These are phyloP conservation scores for Trachops cirrhosus DNA, from an alignment of 2,797 vertebrate genomes.

Conservation along the genomic window DNA sequence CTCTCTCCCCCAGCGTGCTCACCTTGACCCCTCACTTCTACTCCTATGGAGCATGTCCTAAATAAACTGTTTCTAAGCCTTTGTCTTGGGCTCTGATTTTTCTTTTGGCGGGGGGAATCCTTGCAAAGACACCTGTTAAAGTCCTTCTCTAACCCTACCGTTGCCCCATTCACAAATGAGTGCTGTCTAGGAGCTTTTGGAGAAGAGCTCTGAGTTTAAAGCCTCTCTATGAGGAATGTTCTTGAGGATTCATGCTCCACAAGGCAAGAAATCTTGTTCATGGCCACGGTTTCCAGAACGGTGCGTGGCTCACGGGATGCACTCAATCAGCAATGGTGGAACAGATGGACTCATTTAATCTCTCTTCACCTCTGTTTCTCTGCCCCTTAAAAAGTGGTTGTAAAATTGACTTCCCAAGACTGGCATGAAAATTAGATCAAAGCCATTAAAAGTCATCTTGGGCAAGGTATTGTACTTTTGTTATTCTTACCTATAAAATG, in stretches of 20 bases:
- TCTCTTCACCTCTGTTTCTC: not conserved
- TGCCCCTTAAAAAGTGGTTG: not conserved
- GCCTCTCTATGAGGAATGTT: not conserved
- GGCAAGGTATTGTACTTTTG: not conserved
- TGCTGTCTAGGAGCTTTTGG: not conserved
- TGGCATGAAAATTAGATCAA: not conserved
- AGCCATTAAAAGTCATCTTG: not conserved
- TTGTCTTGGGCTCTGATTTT: not conserved
- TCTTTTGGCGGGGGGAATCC: not conserved
- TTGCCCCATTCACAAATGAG: not conserved
- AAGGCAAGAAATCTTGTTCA: not conserved
- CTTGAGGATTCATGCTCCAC: not conserved
- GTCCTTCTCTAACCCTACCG: not conserved
- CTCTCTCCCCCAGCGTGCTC: accelerated
- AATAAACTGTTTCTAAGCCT: not conserved
- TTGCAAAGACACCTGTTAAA: not conserved
- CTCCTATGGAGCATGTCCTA: not conserved
- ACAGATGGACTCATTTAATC: not conserved
- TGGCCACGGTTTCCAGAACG: not conserved
- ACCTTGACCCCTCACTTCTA: not conserved
- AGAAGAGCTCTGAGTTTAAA: not conserved
- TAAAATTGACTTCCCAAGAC: not conserved
- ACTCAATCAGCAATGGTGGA: not conserved
- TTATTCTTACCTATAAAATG: not conserved
- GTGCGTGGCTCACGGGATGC: not conserved